Conservation (phyloP, 2,113 vertebrate genomes). For the Microtus richardsoni region DNA sequence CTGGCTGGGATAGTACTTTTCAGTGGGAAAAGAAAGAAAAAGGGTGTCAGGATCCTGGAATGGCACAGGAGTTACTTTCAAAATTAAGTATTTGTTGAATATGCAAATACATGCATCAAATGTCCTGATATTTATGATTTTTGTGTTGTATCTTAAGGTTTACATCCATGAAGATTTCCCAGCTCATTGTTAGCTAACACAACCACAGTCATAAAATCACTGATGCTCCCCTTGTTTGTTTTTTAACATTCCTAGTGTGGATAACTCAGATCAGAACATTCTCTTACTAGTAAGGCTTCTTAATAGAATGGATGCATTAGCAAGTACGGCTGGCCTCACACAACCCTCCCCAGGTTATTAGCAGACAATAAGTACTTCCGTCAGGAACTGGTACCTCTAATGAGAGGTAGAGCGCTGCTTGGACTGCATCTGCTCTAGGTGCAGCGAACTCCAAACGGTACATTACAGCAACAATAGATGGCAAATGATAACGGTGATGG, state of each 20-base stretch:
- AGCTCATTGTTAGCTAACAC: conserved; percentile 9
- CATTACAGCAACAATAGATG: background rate
- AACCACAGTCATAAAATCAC: conserved; percentile 10
- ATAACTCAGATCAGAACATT: conserved; percentile 23
- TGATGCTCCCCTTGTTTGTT: background rate
- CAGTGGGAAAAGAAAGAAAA: background rate
- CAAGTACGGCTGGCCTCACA: background rate
- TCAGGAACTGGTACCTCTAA: background rate
- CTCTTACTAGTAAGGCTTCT: conserved; percentile 22
- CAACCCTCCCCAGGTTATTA: conserved; percentile 16
- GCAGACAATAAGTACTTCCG: background rate
- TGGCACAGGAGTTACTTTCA: background rate
- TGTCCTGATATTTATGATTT: conserved; percentile 27
- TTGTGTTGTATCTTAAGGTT: conserved; percentile 27
- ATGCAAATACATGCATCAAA: background rate
- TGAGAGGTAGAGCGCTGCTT: background rate
- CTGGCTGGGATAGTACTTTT: background rate
- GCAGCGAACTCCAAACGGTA: background rate
- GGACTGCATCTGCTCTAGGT: background rate
- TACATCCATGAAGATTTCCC: conserved; percentile 32
- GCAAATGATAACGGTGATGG: background rate
- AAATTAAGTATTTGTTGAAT: conserved; percentile 38
- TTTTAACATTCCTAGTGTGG: conserved; percentile 17
- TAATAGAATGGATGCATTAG: conserved; percentile 16
- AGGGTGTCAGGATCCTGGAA: background rate